Evolutionary conservation across 2,888 invertebrate genomes (phyloP).

Genomic region (Carcina quercana): DNA sequence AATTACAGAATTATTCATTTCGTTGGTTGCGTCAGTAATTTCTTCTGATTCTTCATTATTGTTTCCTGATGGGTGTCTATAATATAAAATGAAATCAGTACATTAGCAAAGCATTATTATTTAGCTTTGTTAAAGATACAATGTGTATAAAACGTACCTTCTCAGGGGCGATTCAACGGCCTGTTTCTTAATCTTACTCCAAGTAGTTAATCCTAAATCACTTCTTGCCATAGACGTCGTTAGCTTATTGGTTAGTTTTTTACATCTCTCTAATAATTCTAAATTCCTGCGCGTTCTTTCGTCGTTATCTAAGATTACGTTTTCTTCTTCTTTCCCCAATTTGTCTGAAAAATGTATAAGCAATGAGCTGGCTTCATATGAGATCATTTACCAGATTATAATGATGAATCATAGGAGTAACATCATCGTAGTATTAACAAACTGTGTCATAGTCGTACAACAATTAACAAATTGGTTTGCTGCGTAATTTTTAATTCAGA

Average conservation of each 20-base stretch:
- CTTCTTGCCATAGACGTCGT: constrained; percentile 90
- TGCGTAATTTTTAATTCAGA: too few relatives aligned
- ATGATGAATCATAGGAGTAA: constrained; percentile 35
- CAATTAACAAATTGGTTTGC: too few relatives aligned
- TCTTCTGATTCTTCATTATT: constrained; percentile 78
- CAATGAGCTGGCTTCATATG: constrained; percentile 26
- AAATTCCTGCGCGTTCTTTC: constrained; percentile 74
- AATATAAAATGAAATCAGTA: constrained; percentile 14
- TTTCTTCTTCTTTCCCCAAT: constrained; percentile 55
- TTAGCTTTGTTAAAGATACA: neutral
- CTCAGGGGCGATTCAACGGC: constrained; percentile 78
- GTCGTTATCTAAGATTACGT: constrained; percentile 60
- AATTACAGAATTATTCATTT: constrained; percentile 74
- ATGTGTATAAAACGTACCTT: constrained; percentile 52
- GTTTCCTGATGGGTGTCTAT: constrained; percentile 84
- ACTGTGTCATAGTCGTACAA: constrained; percentile 30
- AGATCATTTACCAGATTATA: too few relatives aligned
- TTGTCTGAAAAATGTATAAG: constrained; percentile 59
- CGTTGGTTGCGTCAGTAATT: constrained; percentile 69
- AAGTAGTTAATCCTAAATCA: constrained; percentile 91
- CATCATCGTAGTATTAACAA: constrained; percentile 29
- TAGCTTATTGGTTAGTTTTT: constrained; percentile 69
- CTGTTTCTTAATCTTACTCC: constrained; percentile 89
- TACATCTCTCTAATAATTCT: constrained; percentile 72
- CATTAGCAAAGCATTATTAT: neutral